phyloP scores from a whole-genome alignment of 2,888 invertebrate genomes.

The Marasmarcha lunaedactyla region DNA sequence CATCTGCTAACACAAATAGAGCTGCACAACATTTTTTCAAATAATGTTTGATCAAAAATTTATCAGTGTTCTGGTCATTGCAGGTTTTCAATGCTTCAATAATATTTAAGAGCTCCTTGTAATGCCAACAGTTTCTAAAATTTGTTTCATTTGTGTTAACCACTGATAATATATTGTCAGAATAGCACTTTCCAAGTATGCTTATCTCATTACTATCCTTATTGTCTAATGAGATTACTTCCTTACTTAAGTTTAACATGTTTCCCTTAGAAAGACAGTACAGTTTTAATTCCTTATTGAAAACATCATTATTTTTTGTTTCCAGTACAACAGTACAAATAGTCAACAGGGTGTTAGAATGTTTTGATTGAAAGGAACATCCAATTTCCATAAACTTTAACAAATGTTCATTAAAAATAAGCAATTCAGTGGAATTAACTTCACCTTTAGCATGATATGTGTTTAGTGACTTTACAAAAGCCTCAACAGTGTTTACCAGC shows the following conservation, averaged over 20 bases:
- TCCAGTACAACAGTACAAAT: slow-evolving; percentile 34
- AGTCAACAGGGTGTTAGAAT: slow-evolving; percentile 24
- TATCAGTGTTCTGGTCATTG: slow-evolving; percentile 29
- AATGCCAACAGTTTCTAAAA: slow-evolving; percentile 34
- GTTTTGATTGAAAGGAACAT: slow-evolving; percentile 18
- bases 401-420: slow-evolving; percentile 29
- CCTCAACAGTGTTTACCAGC: slow-evolving; percentile 31
- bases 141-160: slow-evolving; percentile 13
- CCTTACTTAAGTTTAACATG: slow-evolving; percentile 27
- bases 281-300: slow-evolving; percentile 33
- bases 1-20: slow-evolving; percentile 22
- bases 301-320: slow-evolving; percentile 25
- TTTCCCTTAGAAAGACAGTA: slow-evolving; percentile 35
- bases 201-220: slow-evolving; percentile 36
- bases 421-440: slow-evolving; percentile 27
- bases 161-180: too few relatives aligned
- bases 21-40: slow-evolving; percentile 32
- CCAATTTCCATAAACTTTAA: slow-evolving; percentile 25
- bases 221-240: slow-evolving; percentile 30
- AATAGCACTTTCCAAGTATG: too few relatives aligned
- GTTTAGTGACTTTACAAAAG: slow-evolving; percentile 30
- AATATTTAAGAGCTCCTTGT: slow-evolving; percentile 27
- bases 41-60: slow-evolving; percentile 32
- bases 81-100: slow-evolving; percentile 31
- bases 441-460: slow-evolving; percentile 42